These are phyloP conservation scores for Champsocephalus gunnari DNA, from an alignment of 2,797 vertebrate species.

Conservation along the genomic window DNA sequence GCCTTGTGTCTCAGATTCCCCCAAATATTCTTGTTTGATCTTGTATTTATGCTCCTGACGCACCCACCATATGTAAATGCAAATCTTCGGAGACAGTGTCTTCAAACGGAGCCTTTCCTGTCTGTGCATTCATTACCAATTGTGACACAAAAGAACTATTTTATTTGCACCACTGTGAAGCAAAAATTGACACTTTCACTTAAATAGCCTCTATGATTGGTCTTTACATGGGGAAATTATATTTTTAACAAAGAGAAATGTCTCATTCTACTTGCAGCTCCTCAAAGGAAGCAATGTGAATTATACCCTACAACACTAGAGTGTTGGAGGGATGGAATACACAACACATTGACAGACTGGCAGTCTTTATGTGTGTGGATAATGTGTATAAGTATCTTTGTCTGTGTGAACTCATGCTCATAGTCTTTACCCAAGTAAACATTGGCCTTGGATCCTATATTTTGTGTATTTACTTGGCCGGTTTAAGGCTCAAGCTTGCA, in stretches of 20 bases:
- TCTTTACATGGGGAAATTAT: not conserved
- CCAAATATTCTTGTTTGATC: conserved; percentile 54
- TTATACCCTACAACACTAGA: not conserved
- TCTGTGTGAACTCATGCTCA: too few species aligned
- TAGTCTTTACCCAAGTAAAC: not conserved
- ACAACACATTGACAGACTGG: not conserved
- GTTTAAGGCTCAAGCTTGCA: not conserved
- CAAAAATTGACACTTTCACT: conserved; percentile 15
- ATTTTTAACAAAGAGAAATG: conserved; percentile 1
- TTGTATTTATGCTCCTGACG: conserved; percentile 41
- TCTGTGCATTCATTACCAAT: conserved; percentile 46
- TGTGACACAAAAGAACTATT: conserved; percentile 33
- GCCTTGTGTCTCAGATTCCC: conserved; percentile 28
- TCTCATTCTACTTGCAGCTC: not conserved
- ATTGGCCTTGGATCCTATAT: not conserved
- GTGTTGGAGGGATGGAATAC: not conserved
- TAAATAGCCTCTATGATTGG: conserved; percentile 16
- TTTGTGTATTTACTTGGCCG: not conserved
- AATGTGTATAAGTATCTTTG: too few species aligned
- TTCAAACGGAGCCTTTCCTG: conserved; percentile 54
- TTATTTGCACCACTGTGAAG: conserved; percentile 31
- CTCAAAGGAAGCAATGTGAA: not conserved
- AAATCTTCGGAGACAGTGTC: conserved; percentile 46
- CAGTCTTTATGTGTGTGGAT: not conserved
- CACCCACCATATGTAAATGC: conserved; percentile 57